Conservation (phyloP, 2,797 vertebrate genomes). For the Loriculus beryllinus region DNA sequence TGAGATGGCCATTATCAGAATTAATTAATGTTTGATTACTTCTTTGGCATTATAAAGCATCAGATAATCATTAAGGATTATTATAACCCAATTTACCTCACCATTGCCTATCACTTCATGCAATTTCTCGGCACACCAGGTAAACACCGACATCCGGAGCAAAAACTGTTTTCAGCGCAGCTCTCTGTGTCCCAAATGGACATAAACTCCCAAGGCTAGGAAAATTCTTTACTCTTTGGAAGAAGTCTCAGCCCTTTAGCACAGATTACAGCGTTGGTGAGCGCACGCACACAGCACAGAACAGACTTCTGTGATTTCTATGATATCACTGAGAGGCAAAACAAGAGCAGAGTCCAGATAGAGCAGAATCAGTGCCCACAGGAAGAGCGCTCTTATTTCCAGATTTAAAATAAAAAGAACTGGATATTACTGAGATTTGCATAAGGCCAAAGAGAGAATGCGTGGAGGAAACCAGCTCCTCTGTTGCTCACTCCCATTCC, state of each 20-base stretch:
- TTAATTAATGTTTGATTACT: constrained; percentile 9
- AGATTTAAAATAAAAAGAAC: background rate
- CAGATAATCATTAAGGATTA: background rate
- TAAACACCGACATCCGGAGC: background rate
- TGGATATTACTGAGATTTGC: background rate
- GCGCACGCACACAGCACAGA: background rate
- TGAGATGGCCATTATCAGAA: background rate
- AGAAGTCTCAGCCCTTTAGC: background rate
- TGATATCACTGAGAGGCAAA: accelerated
- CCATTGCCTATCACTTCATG: background rate
- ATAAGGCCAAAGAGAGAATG: background rate
- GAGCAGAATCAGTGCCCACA: background rate
- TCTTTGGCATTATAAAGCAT: background rate
- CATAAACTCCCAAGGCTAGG: background rate
- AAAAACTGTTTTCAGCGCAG: too few species aligned
- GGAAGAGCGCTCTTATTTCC: background rate
- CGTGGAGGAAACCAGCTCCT: background rate
- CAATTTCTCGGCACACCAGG: background rate
- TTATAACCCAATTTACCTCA: background rate
- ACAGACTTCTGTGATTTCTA: background rate
- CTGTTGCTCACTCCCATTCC: background rate
- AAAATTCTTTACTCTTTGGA: background rate
- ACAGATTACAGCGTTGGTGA: too few species aligned
- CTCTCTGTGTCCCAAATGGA: background rate
- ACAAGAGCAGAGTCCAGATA: background rate